Conservation (phyloP, 1,140 invertebrate species). For the Bombus pascuorum region DNA sequence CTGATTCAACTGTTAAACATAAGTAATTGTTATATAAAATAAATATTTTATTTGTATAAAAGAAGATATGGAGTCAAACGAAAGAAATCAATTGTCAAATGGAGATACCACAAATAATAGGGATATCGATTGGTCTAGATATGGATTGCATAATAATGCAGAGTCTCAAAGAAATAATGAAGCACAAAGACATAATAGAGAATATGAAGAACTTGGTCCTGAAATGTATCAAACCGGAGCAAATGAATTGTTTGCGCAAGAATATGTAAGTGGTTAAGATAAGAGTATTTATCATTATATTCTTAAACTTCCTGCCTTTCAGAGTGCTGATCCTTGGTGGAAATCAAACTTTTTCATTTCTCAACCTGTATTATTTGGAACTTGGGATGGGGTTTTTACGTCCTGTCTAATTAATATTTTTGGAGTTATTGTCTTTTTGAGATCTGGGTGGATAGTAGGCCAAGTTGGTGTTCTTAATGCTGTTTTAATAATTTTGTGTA, state of each 20-base stretch:
- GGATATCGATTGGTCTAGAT: constrained; percentile 84
- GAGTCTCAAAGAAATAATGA: constrained; percentile 80
- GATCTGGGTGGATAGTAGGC: constrained; percentile 98
- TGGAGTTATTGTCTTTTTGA: constrained; percentile 97
- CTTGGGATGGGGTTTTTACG: constrained; percentile 98
- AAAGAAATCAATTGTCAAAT: constrained; percentile 63
- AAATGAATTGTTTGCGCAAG: constrained; percentile 94
- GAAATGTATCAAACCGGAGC: constrained; percentile 91
- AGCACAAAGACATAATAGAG: constrained; percentile 82
- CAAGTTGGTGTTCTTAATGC: constrained; percentile 96
- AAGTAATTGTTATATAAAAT: constrained; percentile 3
- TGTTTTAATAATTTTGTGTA: constrained; percentile 93
- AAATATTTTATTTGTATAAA: not conserved
- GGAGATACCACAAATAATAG: constrained; percentile 57
- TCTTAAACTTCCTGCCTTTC: constrained; percentile 41
- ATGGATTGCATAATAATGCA: constrained; percentile 80
- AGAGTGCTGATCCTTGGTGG: constrained; percentile 94
- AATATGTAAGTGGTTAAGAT: constrained; percentile 85
- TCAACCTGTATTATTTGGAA: constrained; percentile 96
- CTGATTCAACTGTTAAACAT: constrained; percentile 30
- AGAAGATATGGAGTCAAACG: constrained; percentile 62
- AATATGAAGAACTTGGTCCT: constrained; percentile 88
- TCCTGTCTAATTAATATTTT: constrained; percentile 98
- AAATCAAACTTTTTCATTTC: constrained; percentile 96
- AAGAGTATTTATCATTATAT: not conserved